Conservation (phyloP, 1,140 invertebrate genomes). For the Pachypsylla venusta region DNA sequence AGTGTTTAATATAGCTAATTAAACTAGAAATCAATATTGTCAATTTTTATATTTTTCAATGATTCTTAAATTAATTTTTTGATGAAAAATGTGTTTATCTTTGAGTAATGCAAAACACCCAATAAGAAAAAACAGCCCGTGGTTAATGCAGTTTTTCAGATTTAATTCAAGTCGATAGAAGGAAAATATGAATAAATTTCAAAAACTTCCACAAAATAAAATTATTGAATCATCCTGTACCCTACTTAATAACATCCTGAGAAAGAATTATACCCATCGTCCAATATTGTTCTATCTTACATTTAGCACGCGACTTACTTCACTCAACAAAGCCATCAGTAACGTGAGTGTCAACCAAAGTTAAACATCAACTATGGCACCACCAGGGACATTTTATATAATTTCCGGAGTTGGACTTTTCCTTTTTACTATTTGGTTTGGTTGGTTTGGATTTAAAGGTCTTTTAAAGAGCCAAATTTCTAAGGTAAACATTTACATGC, state of each 20-base stretch:
- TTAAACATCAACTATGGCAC: neutral
- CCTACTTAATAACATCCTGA: neutral
- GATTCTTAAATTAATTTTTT: too few relatives aligned
- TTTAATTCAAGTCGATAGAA: too few relatives aligned
- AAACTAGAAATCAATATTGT: too few relatives aligned
- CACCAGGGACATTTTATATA: neutral
- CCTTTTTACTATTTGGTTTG: neutral
- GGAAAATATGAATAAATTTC: too few relatives aligned
- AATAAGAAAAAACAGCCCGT: too few relatives aligned
- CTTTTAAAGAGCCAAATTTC: neutral
- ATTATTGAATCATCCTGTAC: neutral
- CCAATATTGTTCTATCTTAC: neutral
- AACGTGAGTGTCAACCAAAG: neutral
- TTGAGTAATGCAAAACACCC: too few relatives aligned
- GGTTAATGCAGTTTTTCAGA: too few relatives aligned
- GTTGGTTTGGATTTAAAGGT: neutral
- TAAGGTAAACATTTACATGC: too few relatives aligned
- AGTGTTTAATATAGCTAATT: too few relatives aligned
- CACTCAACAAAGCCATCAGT: neutral
- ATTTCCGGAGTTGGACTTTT: neutral
- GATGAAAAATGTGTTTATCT: too few relatives aligned
- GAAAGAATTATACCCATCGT: neutral
- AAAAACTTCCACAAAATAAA: too few relatives aligned
- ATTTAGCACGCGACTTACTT: neutral
- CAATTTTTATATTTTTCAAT: too few relatives aligned